A percentile compares a stretch with the other conserved stretches of the same genome.
Evolutionary conservation across 2,113 vertebrate species (phyloP).

Genomic region (Manacus vitellinus): DNA sequence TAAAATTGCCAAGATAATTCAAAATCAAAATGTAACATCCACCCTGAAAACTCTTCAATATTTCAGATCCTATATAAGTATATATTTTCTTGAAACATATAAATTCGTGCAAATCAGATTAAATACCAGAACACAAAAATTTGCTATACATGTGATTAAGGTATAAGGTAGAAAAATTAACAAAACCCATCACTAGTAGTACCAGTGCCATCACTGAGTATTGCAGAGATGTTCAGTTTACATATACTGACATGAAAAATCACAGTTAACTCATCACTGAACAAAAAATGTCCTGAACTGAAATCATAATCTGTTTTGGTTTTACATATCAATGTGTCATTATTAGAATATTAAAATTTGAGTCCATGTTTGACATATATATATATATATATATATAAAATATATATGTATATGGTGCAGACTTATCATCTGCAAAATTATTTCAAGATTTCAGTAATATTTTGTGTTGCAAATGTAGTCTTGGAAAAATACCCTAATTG

Average conservation of each 20-base stretch:
- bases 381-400: background rate
- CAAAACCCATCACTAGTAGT: accelerated
- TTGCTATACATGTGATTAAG: background rate
- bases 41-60: background rate
- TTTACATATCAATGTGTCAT: background rate
- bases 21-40: background rate
- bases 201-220: too few relatives aligned
- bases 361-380: background rate
- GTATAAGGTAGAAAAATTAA: background rate
- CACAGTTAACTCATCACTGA: background rate
- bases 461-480: background rate
- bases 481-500: background rate
- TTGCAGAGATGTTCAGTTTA: background rate
- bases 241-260: background rate
- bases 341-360: background rate
- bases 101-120: background rate
- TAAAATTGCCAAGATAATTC: background rate
- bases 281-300: background rate
- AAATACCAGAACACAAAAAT: background rate
- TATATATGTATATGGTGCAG: background rate
- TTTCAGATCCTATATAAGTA: background rate
- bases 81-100: background rate
- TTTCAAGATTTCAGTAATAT: background rate
- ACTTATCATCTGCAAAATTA: background rate
- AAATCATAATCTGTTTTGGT: background rate